Evolutionary conservation across 2,888 invertebrate genomes (phyloP).

Genomic region (Caprella mutica): DNA sequence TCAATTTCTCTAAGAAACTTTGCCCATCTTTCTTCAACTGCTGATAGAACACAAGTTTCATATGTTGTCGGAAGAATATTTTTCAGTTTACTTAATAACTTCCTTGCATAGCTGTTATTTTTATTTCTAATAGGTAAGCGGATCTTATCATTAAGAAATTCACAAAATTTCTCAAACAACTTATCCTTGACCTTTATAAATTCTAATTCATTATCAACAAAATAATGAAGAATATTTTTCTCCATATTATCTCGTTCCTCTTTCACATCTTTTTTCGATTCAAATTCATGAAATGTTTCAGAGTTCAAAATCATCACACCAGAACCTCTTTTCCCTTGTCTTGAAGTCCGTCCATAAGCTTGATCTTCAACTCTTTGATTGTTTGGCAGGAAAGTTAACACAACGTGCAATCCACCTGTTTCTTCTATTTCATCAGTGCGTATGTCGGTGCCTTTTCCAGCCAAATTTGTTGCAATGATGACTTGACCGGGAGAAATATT

Average conservation of each 20-base stretch:
- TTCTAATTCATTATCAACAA: not conserved
- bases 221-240: not conserved
- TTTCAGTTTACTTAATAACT: not conserved
- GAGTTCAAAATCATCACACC: not conserved
- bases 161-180: not conserved
- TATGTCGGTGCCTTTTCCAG: not conserved
- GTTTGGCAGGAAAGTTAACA: not conserved
- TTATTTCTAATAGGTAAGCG: not conserved
- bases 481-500: not conserved
- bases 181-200: not conserved
- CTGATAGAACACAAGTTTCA: not conserved
- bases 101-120: not conserved
- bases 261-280: not conserved
- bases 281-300: not conserved
- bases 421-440: not conserved
- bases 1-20: not conserved
- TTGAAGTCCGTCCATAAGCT: not conserved
- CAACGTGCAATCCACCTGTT: not conserved
- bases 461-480: not conserved
- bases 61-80: not conserved
- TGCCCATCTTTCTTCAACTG: not conserved
- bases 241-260: not conserved
- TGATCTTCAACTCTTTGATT: not conserved
- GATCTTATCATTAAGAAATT: not conserved
- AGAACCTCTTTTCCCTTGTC: not conserved